These are phyloP conservation scores for Caerostris darwini DNA, from an alignment of 1,140 invertebrate species.

Conservation along the genomic window DNA sequence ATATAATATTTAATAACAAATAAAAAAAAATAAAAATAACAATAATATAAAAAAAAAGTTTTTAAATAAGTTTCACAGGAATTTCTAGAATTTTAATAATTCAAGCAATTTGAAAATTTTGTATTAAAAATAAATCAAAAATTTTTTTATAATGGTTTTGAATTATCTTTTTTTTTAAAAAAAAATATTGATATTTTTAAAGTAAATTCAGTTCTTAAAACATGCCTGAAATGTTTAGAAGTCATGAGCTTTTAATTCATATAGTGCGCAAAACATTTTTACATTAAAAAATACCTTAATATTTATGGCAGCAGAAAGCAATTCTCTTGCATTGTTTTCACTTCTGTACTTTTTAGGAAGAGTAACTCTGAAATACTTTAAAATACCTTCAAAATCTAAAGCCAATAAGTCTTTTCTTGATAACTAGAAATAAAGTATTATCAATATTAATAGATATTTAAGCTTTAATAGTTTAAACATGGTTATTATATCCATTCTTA, in stretches of 20 bases:
- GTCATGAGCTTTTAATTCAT: no score
- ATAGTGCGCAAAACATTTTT: no score
- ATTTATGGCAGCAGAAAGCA: conserved; percentile 94
- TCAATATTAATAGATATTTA: background rate
- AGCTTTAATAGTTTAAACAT: background rate
- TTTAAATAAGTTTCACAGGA: background rate
- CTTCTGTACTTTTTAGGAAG: conserved; percentile 97
- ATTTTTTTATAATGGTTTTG: no score
- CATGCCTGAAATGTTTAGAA: no score
- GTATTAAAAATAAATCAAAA: background rate
- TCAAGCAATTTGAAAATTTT: background rate
- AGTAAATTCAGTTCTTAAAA: no score
- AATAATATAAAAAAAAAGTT: no score
- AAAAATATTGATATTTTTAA: no score
- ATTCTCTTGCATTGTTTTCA: conserved; percentile 92
- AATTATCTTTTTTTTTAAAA: no score
- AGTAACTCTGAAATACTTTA: conserved; percentile 96
- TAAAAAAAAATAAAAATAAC: background rate
- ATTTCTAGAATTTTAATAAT: background rate
- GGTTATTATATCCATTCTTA: background rate
- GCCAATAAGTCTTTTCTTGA: conserved; percentile 96
- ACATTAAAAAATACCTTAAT: conserved; percentile 87
- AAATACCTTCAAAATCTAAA: conserved; percentile 96
- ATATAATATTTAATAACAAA: background rate
- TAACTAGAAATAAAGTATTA: conserved; percentile 82